Percentiles rank a stretch among this genome's conserved stretches.
phyloP scores from a whole-genome alignment of 2,888 invertebrate species.

The Selenia dentaria region DNA sequence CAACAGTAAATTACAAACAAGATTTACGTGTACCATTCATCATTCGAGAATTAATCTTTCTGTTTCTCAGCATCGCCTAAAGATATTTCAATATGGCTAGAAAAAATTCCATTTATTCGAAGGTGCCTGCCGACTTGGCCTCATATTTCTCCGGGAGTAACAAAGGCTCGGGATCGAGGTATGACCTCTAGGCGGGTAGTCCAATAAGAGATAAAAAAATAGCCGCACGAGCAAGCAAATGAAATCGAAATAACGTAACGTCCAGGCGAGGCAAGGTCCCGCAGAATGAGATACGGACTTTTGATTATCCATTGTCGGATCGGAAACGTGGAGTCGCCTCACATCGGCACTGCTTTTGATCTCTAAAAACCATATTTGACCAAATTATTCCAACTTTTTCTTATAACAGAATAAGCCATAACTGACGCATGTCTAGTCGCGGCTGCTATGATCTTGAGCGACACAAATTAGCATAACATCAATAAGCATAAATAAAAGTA shows the following conservation, averaged over 20 bases:
- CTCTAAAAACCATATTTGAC: conserved; percentile 30
- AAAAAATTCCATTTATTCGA: conserved; percentile 76
- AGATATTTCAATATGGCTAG: conserved; percentile 77
- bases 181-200: conserved; percentile 67
- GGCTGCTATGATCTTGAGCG: conserved; percentile 36
- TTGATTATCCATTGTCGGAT: conserved; percentile 81
- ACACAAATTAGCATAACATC: conserved; percentile 44
- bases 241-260: conserved; percentile 82
- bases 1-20: conserved; percentile 68
- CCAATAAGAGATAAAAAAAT: conserved; percentile 67
- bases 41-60: conserved; percentile 70
- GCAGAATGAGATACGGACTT: conserved; percentile 77
- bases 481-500: too few species aligned
- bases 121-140: conserved; percentile 61
- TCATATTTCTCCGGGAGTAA: conserved; percentile 78
- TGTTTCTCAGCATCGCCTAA: conserved; percentile 63
- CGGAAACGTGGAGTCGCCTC: conserved; percentile 55
- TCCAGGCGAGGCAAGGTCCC: conserved; percentile 64
- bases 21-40: conserved; percentile 72
- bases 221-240: conserved; percentile 79
- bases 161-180: conserved; percentile 70
- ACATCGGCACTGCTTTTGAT: conserved; percentile 32
- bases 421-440: conserved; percentile 31
- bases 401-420: conserved; percentile 29
- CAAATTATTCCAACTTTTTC: conserved; percentile 39